Conservation (phyloP, 2,113 vertebrate species). For the Cyphomyrus discorhynchus region DNA sequence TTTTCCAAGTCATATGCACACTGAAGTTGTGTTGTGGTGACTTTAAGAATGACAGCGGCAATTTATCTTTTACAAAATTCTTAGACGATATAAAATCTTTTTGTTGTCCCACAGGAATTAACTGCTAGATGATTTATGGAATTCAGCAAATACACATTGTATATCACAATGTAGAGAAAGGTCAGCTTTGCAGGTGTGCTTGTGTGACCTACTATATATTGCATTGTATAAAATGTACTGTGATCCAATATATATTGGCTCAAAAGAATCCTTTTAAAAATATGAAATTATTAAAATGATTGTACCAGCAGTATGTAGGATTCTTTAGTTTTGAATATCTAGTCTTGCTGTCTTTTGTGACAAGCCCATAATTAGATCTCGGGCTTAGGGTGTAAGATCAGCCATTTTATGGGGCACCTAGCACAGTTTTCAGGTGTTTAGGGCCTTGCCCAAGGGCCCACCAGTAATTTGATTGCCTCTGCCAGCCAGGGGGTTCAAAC, state of each 20-base stretch:
- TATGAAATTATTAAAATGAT: background rate
- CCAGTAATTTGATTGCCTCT: background rate
- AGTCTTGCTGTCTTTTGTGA: background rate
- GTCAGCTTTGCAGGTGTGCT: background rate
- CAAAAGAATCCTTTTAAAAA: background rate
- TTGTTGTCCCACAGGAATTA: slow-evolving; percentile 2
- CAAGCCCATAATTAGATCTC: background rate
- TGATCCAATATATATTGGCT: background rate
- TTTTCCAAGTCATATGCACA: background rate
- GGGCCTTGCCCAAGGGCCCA: background rate
- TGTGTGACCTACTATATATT: background rate
- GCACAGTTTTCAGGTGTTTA: background rate
- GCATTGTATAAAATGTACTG: background rate
- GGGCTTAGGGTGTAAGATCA: background rate
- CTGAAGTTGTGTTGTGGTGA: background rate
- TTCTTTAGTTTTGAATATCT: background rate
- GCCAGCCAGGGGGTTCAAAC: background rate
- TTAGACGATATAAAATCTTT: background rate
- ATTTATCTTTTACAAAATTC: slow-evolving; percentile 13
- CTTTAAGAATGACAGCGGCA: background rate
- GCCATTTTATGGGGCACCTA: background rate
- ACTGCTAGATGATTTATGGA: slow-evolving; percentile 15
- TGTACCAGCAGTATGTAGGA: background rate
- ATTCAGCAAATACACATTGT: background rate
- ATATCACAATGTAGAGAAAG: background rate